Evolutionary conservation across 2,797 vertebrate species (phyloP).

Genomic region (Phalanger gymnotis): DNA sequence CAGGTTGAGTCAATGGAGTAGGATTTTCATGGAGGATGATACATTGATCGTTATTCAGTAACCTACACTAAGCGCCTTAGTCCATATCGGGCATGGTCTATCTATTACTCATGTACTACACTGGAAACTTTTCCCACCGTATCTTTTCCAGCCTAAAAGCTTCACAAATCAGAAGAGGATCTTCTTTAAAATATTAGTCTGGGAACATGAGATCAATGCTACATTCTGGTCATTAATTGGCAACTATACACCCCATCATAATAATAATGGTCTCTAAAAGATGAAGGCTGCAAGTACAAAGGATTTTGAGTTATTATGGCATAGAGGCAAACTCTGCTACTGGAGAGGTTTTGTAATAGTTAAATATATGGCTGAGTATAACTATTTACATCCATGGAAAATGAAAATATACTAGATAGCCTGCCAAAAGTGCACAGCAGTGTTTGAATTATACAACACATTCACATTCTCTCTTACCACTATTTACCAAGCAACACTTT

Average conservation of each 20-base stretch:
- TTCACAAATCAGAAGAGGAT: slow-evolving; percentile 24
- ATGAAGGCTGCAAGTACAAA: background rate
- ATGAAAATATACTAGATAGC: background rate
- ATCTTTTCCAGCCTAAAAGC: background rate
- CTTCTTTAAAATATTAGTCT: background rate
- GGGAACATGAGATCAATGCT: background rate
- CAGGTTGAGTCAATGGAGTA: background rate
- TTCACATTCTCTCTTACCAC: slow-evolving; percentile 11
- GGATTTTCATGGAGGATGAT: background rate
- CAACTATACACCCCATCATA: background rate
- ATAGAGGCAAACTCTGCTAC: background rate
- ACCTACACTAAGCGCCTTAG: background rate
- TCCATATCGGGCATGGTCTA: background rate
- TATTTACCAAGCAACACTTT: slow-evolving; percentile 10
- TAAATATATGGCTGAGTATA: slow-evolving; percentile 4
- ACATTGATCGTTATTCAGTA: background rate
- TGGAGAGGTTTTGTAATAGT: background rate
- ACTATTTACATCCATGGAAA: background rate
- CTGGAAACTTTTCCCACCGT: slow-evolving; percentile 13
- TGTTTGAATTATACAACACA: slow-evolving; percentile 1
- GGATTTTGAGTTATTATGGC: background rate
- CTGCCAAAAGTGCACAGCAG: background rate
- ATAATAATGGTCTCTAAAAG: background rate
- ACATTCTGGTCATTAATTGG: background rate
- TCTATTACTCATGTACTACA: background rate